Conservation (phyloP, 2,113 vertebrate genomes). For the Chamaea fasciata region DNA sequence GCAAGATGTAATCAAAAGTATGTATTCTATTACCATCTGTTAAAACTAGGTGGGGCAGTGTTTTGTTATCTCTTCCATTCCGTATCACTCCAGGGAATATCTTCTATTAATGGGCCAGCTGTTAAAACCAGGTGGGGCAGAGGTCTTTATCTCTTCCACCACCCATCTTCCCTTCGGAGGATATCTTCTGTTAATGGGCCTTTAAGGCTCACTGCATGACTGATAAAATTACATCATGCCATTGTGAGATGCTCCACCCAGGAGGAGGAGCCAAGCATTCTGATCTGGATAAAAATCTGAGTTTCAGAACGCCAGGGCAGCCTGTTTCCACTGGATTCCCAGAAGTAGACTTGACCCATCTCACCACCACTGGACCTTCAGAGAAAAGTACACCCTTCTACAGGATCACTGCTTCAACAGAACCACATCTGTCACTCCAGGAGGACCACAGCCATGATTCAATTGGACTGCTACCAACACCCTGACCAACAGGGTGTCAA, state of each 20-base stretch:
- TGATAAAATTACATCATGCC: not conserved
- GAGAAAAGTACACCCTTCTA: not conserved
- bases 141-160: no score
- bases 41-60: not conserved
- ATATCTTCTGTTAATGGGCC: not conserved
- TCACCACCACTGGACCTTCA: not conserved
- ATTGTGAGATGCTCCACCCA: not conserved
- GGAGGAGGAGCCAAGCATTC: not conserved
- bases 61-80: not conserved
- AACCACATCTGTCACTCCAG: not conserved
- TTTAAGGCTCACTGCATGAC: not conserved
- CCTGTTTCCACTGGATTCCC: not conserved
- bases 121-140: no score
- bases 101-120: not conserved
- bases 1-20: not conserved
- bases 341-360: not conserved
- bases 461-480: not conserved
- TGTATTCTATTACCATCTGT: not conserved
- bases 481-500: not conserved
- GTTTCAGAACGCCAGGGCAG: not conserved
- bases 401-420: not conserved
- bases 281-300: not conserved
- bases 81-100: no score
- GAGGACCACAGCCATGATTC: not conserved
- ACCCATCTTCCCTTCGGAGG: no score